These are phyloP conservation scores for Oscheius sp. DNA, from an alignment of 2,888 invertebrate species.

Conservation along the genomic window DNA sequence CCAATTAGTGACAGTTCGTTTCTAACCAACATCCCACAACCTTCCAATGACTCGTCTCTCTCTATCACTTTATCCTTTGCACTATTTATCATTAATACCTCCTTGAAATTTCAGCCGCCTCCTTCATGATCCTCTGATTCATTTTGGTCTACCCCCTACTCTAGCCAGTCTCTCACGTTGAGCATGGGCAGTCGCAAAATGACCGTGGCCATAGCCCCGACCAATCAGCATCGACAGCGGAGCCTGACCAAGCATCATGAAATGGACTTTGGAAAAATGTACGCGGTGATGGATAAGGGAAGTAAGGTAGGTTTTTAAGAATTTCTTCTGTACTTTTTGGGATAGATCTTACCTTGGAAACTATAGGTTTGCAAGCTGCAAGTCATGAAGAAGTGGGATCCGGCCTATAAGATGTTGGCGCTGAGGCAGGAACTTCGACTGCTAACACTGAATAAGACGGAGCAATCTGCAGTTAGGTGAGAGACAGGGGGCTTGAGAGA, in stretches of 20 bases:
- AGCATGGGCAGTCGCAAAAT: slow-evolving; percentile 23
- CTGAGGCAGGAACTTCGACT: slow-evolving; percentile 67
- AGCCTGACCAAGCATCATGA: slow-evolving; percentile 44
- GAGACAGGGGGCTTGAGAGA: neutral
- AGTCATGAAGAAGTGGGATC: slow-evolving; percentile 70
- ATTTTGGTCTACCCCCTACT: neutral
- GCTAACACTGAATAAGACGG: slow-evolving; percentile 57
- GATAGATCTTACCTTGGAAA: neutral
- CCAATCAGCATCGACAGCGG: slow-evolving; percentile 6
- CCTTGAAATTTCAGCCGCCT: slow-evolving; percentile 4
- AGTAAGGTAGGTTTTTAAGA: slow-evolving; percentile 51
- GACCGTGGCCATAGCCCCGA: slow-evolving; percentile 23
- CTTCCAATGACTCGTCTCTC: neutral
- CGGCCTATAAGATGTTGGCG: slow-evolving; percentile 60
- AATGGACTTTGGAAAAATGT: slow-evolving; percentile 65
- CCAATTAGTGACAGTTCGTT: too few species aligned
- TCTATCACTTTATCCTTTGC: neutral
- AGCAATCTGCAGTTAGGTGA: slow-evolving; percentile 50
- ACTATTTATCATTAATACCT: slow-evolving; percentile 5
- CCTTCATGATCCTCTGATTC: slow-evolving; percentile 20
- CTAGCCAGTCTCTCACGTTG: neutral
- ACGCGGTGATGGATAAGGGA: slow-evolving; percentile 65
- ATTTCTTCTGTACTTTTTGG: neutral
- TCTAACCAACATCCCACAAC: neutral
- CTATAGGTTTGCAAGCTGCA: slow-evolving; percentile 65